Percentiles rank a stretch among this genome's conserved stretches.
phyloP scores from a whole-genome alignment of 37 sponge, comb jelly and placozoan species.

The Haliclona indistincta region DNA sequence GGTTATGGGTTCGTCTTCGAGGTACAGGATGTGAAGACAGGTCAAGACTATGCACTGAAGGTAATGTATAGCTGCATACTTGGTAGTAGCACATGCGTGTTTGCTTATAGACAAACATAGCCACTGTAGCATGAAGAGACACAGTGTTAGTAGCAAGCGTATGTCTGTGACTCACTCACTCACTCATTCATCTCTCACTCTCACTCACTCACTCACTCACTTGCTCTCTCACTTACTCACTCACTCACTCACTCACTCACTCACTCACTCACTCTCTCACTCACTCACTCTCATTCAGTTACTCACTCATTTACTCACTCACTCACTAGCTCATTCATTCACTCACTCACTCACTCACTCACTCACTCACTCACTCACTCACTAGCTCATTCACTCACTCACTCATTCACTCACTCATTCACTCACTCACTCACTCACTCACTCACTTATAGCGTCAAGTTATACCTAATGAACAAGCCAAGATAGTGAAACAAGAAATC shows the following conservation, averaged over 20 bases:
- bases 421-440: not conserved
- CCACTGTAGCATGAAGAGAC: too few species aligned
- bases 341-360: not conserved
- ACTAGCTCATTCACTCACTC: not conserved
- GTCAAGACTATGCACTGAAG: slow-evolving; percentile 83
- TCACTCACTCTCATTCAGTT: not conserved
- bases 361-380: not conserved
- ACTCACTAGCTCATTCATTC: not conserved
- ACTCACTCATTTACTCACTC: not conserved
- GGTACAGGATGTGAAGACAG: slow-evolving; percentile 74
- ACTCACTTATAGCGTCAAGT: slow-evolving; percentile 61
- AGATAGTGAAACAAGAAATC: slow-evolving; percentile 67
- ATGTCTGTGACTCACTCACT: too few species aligned
- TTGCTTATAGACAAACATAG: not conserved
- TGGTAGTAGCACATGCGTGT: not conserved
- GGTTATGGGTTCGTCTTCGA: slow-evolving; percentile 86
- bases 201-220: too few species aligned
- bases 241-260: too few species aligned
- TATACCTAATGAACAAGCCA: slow-evolving; percentile 59
- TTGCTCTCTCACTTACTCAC: too few species aligned
- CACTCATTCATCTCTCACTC: too few species aligned
- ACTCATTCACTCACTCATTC: not conserved
- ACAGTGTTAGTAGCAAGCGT: too few species aligned
- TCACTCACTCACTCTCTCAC: too few species aligned
- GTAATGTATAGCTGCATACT: not conserved